A percentile compares a stretch with the other conserved stretches of the same genome.
Conservation (phyloP, 2,113 vertebrate genomes). For the Nyctibius bracteatus region DNA sequence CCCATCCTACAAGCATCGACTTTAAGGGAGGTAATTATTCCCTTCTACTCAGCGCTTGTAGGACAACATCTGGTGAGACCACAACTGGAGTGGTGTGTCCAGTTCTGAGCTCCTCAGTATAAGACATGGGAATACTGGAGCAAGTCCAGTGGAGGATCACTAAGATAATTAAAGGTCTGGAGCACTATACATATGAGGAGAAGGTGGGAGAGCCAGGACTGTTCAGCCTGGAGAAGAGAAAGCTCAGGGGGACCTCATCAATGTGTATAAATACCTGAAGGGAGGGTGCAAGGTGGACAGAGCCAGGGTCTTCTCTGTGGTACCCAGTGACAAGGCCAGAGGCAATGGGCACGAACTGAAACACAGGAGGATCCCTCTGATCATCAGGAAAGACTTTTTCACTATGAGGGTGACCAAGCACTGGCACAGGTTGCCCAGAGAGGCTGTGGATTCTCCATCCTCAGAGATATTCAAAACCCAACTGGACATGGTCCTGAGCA, state of each 20-base stretch:
- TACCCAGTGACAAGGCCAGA: neutral
- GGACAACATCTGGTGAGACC: neutral
- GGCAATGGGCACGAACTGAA: neutral
- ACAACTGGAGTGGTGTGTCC: neutral
- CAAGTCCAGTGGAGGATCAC: neutral
- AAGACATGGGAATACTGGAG: neutral
- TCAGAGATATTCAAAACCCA: neutral
- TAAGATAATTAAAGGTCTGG: neutral
- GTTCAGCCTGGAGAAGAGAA: neutral
- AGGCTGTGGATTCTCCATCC: neutral
- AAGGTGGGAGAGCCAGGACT: neutral
- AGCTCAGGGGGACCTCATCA: neutral
- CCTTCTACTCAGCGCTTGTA: neutral
- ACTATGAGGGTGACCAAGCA: fast-evolving
- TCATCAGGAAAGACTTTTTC: neutral
- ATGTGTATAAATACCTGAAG: fast-evolving
- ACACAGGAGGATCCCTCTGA: neutral
- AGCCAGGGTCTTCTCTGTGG: neutral
- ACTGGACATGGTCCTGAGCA: neutral
- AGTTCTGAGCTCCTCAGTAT: neutral
- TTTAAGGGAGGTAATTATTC: neutral
- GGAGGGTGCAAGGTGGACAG: neutral
- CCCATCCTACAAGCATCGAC: neutral
- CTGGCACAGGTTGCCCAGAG: neutral
- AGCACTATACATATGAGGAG: neutral